These are phyloP conservation scores for Bothrops jararaca DNA, from an alignment of 2,113 vertebrate genomes.

Conservation along the genomic window DNA sequence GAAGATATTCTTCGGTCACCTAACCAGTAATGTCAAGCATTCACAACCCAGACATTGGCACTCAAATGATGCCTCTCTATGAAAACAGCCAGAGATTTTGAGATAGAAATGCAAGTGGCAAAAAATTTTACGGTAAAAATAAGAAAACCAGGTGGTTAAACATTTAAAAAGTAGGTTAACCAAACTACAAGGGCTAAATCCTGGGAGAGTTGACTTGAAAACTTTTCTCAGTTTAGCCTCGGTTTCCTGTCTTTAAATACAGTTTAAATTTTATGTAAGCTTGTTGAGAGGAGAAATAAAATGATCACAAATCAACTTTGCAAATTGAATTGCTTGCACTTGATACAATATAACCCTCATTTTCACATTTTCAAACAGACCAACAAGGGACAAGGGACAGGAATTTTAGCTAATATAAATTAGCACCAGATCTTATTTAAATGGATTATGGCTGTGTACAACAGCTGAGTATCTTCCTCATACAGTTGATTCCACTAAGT, in stretches of 20 bases:
- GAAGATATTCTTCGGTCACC: not conserved
- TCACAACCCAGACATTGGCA: not conserved
- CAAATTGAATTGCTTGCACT: not conserved
- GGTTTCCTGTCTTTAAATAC: not conserved
- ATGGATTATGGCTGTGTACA: not conserved
- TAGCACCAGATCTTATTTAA: not conserved
- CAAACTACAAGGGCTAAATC: not conserved
- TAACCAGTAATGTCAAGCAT: not conserved
- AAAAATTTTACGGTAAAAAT: not conserved
- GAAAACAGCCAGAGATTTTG: not conserved
- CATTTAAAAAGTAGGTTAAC: not conserved
- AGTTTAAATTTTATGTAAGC: not conserved
- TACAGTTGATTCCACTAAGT: not conserved
- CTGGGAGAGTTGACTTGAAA: too few species aligned
- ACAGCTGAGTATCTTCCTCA: slow-evolving; percentile 9
- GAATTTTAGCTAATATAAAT: not conserved
- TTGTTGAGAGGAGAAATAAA: not conserved
- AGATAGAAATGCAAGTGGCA: not conserved
- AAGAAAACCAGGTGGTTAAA: not conserved
- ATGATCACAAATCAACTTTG: not conserved
- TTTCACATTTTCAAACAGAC: not conserved
- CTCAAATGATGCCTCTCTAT: not conserved
- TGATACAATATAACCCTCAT: not conserved
- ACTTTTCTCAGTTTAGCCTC: not conserved
- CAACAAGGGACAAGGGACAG: not conserved